These are phyloP conservation scores for Origma solitaria DNA, from an alignment of 2,113 vertebrate genomes.

Conservation along the genomic window DNA sequence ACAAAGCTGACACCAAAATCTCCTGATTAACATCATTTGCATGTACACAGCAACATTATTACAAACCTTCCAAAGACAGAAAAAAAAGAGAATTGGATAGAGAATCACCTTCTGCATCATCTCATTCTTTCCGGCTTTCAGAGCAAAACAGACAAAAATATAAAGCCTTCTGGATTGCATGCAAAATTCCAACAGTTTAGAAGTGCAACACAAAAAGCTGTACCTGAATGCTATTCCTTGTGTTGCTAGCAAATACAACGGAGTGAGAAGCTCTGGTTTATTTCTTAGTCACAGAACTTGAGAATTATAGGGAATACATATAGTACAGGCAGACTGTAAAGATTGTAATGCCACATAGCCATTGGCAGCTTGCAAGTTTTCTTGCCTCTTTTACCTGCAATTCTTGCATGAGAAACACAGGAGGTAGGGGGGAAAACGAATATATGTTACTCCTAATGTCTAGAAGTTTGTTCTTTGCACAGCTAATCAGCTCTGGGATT, in stretches of 20 bases:
- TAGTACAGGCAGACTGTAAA: not conserved
- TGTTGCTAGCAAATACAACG: not conserved
- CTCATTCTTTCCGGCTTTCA: not conserved
- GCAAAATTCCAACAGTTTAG: not conserved
- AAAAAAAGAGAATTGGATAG: not conserved
- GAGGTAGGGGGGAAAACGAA: rapidly evolving
- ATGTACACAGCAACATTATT: slow-evolving; percentile 46
- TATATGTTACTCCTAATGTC: not conserved
- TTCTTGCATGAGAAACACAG: not conserved
- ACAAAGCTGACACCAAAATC: slow-evolving; percentile 71
- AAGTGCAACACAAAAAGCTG: not conserved
- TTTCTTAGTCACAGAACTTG: not conserved
- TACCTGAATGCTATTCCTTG: not conserved
- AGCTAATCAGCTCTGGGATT: not conserved
- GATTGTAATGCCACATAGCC: not conserved
- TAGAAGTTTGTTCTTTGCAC: not conserved
- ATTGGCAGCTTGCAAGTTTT: not conserved
- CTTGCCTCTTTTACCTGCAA: not conserved
- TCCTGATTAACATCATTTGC: slow-evolving; percentile 70
- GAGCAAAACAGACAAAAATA: not conserved
- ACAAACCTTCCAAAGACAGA: slow-evolving; percentile 35
- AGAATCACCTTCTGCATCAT: slow-evolving; percentile 38
- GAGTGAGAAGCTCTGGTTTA: not conserved
- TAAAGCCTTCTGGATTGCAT: not conserved
- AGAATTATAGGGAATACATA: not conserved